Conservation (phyloP, 2,888 invertebrate species). For the Theodoxus fluviatilis region DNA sequence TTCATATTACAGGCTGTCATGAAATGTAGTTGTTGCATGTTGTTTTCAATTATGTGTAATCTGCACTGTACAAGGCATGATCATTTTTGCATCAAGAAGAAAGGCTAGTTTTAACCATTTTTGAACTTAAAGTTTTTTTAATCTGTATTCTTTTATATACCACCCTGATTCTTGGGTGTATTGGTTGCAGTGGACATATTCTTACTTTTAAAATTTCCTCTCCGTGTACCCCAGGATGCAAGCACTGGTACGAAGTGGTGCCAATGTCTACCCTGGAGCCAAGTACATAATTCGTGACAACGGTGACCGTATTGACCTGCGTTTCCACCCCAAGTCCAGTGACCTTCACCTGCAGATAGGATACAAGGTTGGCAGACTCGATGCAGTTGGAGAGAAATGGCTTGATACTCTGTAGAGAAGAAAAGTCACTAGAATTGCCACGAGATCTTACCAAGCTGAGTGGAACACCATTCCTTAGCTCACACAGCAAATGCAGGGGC, state of each 20-base stretch:
- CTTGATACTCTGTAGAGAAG: too few species aligned
- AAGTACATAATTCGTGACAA: constrained; percentile 99
- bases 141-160: background rate
- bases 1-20: too few species aligned
- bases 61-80: background rate
- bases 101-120: background rate
- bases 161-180: background rate
- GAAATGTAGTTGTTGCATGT: background rate
- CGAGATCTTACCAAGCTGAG: too few species aligned
- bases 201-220: too few species aligned
- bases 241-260: constrained; percentile 93
- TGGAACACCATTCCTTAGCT: too few species aligned
- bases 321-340: constrained; percentile 91
- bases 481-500: too few species aligned
- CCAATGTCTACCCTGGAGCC: constrained; percentile 98
- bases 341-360: constrained; percentile 65
- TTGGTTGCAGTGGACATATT: too few species aligned
- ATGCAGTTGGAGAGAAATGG: constrained; percentile 97
- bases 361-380: constrained; percentile 76
- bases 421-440: too few species aligned
- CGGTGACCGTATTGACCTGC: constrained; percentile 95
- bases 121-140: constrained; percentile 26
- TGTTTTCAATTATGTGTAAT: background rate
- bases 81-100: background rate
- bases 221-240: constrained; percentile 77